Evolutionary conservation across 2,888 invertebrate genomes (phyloP).

Genomic region (Pegoplata infirma): DNA sequence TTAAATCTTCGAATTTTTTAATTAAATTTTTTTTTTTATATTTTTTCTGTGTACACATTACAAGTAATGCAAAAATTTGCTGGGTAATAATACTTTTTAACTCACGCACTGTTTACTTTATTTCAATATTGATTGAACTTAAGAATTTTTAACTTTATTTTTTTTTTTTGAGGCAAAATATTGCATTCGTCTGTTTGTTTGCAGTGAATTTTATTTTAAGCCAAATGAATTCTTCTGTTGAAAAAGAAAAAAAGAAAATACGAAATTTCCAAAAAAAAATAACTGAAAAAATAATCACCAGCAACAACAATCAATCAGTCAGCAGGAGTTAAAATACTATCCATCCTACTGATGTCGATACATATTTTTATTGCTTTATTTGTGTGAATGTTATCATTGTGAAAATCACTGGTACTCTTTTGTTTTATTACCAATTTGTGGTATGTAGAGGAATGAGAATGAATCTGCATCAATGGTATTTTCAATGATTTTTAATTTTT

Average conservation of each 20-base stretch:
- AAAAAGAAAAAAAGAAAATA: too few species aligned
- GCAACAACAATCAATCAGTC: constrained; percentile 50
- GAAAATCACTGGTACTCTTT: constrained; percentile 15
- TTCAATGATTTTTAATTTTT: constrained; percentile 42
- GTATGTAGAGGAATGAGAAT: constrained; percentile 14
- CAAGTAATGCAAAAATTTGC: too few species aligned
- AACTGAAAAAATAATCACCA: constrained; percentile 25
- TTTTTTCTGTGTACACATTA: too few species aligned
- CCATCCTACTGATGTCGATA: constrained; percentile 38
- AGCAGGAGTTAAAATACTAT: constrained; percentile 47
- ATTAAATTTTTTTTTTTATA: too few species aligned
- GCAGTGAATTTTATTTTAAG: constrained; percentile 43
- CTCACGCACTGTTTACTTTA: constrained; percentile 5
- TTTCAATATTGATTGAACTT: constrained; percentile 39
- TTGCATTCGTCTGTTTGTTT: constrained; percentile 41
- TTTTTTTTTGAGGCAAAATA: constrained; percentile 33
- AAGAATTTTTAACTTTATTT: constrained; percentile 53
- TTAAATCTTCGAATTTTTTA: too few species aligned
- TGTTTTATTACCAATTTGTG: constrained; percentile 31
- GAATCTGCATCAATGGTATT: constrained; percentile 49
- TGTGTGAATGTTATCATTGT: constrained; percentile 26
- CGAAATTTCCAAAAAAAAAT: too few species aligned
- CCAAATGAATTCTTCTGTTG: constrained; percentile 54
- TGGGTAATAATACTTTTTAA: too few species aligned
- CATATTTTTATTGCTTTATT: constrained; percentile 31